Conservation (phyloP, 2,888 invertebrate genomes). For the Drosophila bunnanda region DNA sequence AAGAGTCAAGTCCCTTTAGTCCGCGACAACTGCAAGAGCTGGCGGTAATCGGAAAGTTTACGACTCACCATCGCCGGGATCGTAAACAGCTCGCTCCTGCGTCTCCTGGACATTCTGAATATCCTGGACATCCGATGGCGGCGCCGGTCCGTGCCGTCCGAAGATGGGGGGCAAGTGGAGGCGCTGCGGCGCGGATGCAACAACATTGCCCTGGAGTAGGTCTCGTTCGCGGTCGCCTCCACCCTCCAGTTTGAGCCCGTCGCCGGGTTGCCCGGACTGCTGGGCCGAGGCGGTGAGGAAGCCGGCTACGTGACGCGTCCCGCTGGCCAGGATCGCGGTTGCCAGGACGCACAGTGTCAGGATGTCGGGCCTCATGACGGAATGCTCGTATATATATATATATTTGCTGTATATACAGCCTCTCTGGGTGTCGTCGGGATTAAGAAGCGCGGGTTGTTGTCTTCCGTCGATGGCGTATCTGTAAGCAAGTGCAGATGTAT, state of each 20-base stretch:
- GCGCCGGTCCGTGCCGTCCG: constrained; percentile 43
- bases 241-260: neutral
- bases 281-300: constrained; percentile 59
- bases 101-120: constrained; percentile 53
- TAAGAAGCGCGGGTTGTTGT: constrained; percentile 47
- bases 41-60: constrained; percentile 53
- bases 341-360: constrained; percentile 66
- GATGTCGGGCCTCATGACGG: constrained; percentile 70
- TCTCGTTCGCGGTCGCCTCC: constrained; percentile 8
- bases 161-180: constrained; percentile 40
- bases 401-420: constrained; percentile 16
- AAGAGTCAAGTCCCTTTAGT: neutral
- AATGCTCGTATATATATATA: constrained; percentile 19
- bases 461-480: constrained; percentile 30
- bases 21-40: constrained; percentile 5
- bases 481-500: constrained; percentile 56
- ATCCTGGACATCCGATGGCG: constrained; percentile 42
- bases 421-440: constrained; percentile 57
- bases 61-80: constrained; percentile 84
- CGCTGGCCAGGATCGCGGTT: constrained; percentile 67
- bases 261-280: constrained; percentile 23
- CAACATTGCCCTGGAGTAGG: constrained; percentile 21
- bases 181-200: constrained; percentile 14
- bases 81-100: constrained; percentile 81
- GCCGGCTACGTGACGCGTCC: constrained; percentile 60